Evolutionary conservation across 2,113 vertebrate species (phyloP).

Genomic region (Cyanistes caeruleus): DNA sequence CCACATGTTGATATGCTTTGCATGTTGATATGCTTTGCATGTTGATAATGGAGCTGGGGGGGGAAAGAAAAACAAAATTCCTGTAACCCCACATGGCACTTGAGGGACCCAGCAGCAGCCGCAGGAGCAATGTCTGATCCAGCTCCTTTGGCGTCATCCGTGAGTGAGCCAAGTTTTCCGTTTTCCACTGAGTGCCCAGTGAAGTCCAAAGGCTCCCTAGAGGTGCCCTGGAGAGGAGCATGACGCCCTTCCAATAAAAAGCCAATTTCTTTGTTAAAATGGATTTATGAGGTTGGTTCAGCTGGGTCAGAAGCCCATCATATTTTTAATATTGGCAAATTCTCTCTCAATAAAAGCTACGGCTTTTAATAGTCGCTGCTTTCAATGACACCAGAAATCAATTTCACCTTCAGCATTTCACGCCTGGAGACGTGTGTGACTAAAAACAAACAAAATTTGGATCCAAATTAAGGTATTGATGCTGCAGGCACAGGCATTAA

Average conservation of each 20-base stretch:
- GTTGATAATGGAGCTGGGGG: neutral
- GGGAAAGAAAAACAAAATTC: neutral
- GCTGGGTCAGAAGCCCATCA: neutral
- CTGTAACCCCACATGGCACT: neutral
- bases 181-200: neutral
- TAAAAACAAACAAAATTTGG: neutral
- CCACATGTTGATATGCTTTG: too few species aligned
- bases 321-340: neutral
- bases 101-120: neutral
- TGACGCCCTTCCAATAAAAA: neutral
- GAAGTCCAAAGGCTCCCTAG: neutral
- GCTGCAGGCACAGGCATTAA: neutral
- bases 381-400: neutral
- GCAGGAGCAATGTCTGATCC: neutral
- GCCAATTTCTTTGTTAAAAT: neutral
- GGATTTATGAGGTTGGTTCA: neutral
- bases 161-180: rapidly evolving
- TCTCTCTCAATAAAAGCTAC: neutral
- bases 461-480: neutral
- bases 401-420: neutral
- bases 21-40: rapidly evolving
- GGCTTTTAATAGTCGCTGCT: neutral
- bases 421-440: rapidly evolving
- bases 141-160: neutral
- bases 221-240: neutral